Conservation (phyloP, 1,140 invertebrate species). For the Onthophagus taurus region DNA sequence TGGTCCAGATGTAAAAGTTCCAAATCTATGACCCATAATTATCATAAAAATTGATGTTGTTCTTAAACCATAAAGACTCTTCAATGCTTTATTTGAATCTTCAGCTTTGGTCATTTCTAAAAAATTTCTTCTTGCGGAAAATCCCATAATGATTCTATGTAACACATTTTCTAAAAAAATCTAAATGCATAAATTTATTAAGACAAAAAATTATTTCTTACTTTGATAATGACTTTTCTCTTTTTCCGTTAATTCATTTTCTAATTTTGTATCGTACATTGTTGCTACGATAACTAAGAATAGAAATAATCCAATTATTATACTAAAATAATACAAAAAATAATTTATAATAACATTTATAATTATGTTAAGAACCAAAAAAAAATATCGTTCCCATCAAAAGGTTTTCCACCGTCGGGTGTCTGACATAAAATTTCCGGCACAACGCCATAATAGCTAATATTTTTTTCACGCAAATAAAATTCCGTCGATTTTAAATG, state of each 20-base stretch:
- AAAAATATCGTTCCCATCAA: constrained; percentile 35
- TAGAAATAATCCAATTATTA: constrained; percentile 22
- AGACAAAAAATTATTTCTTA: constrained; percentile 15
- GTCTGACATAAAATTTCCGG: constrained; percentile 32
- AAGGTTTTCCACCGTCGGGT: constrained; percentile 26
- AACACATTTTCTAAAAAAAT: constrained; percentile 1
- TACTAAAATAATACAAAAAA: constrained; percentile 19
- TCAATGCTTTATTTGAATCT: constrained; percentile 37
- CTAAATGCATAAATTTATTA: background rate
- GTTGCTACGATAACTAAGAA: constrained; percentile 25
- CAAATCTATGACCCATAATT: constrained; percentile 42
- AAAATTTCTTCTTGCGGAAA: constrained; percentile 41
- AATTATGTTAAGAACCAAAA: constrained; percentile 38
- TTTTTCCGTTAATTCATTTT: constrained; percentile 13
- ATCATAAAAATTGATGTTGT: constrained; percentile 43
- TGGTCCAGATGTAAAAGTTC: constrained; percentile 41
- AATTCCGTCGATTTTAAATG: constrained; percentile 39
- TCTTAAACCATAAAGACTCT: constrained; percentile 43
- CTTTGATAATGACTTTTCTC: constrained; percentile 26
- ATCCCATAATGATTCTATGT: constrained; percentile 26
- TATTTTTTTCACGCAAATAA: constrained; percentile 35
- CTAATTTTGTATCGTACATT: constrained; percentile 23
- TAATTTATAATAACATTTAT: background rate
- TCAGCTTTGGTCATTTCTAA: constrained; percentile 35
- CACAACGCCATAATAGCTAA: constrained; percentile 35